Base-by-base conservation (phyloP, 2,888 invertebrate species). In the Acronicta leporina region DNA sequence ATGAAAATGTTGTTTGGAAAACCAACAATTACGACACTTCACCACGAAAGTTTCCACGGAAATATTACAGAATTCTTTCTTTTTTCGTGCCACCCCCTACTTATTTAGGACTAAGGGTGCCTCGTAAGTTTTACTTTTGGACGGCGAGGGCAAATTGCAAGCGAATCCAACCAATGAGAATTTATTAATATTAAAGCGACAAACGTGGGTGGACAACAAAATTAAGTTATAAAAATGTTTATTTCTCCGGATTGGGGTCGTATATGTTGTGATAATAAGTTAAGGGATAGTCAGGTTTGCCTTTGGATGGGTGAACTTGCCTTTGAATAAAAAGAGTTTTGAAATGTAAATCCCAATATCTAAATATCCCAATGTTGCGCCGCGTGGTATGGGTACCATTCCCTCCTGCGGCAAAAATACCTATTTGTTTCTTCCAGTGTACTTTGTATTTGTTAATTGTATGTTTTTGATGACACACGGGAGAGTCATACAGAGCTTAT, bases 141-240 rank as follows among this genome's bases (percentile, higher is more conserved):
- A 81, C 84, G 86, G 77, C 88, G 82, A 78, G 86, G 88, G 92
- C 91, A 92, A 92, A 94, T 94, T 94, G 94, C 91, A 85, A 84
- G 87, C 87, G 88, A 92, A 91, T 91, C 90, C 88, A 78, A 86
- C 79, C 84, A 91, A 94, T 92, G 91, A 92, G 92, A 93, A 94
- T 94, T 94, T 94, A 94, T 94, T 94, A 92, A 94, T 93, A 94
- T 94, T 93, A 92, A 77, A 87, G 87, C 88, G 81, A 83, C 83
- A 81, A 79, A 73, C 68, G 77, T 80, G 90, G 73, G 74, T 77
- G 76, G 75, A 76, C 76, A 68, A 55, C 51, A 61, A 92, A n/a
- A 92, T 92, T 92, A 92, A 90, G 85, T 86, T 85, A 83, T 84
- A 84, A 85, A 85, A 83, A 86, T 84, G 85, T 87, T 88, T 87